Evolutionary conservation across 1,140 invertebrate genomes (phyloP).

Genomic region (Tetramorium parvispinum): DNA sequence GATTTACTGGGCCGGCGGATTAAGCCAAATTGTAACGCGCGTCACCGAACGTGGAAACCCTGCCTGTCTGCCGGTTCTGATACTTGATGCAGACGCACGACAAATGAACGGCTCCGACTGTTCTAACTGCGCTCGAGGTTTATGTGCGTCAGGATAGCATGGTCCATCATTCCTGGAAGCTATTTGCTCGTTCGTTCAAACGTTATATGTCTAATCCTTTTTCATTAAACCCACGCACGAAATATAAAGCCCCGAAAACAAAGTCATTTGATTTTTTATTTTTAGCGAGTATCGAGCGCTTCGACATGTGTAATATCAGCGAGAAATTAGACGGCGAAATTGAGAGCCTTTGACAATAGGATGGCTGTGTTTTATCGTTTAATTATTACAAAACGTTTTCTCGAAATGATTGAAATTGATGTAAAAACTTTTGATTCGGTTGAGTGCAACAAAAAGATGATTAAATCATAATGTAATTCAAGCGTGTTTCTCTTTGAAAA

Average conservation of each 20-base stretch:
- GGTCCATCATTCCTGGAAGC: constrained; percentile 12
- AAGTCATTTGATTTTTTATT: neutral
- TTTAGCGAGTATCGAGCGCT: neutral
- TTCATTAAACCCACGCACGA: constrained; percentile 6
- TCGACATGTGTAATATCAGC: neutral
- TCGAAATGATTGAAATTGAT: neutral
- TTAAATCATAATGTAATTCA: constrained; percentile 22
- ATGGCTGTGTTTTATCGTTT: neutral
- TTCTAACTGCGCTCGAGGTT: constrained; percentile 27
- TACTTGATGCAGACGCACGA: constrained; percentile 50
- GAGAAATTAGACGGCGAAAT: neutral
- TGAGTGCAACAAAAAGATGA: neutral
- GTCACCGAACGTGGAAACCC: constrained; percentile 45
- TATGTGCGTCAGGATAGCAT: neutral
- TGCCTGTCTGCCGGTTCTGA: constrained; percentile 7
- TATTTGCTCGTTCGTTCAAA: constrained; percentile 33
- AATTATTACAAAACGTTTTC: neutral
- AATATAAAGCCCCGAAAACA: neutral
- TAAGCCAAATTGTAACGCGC: constrained; percentile 58
- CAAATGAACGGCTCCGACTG: constrained; percentile 48
- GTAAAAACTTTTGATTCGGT: neutral
- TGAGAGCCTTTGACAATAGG: neutral
- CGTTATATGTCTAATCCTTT: neutral
- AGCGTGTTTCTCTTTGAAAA: neutral
- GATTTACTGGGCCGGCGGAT: constrained; percentile 54